Conservation (phyloP, 2,113 vertebrate species). For the Coptodon rendalli region DNA sequence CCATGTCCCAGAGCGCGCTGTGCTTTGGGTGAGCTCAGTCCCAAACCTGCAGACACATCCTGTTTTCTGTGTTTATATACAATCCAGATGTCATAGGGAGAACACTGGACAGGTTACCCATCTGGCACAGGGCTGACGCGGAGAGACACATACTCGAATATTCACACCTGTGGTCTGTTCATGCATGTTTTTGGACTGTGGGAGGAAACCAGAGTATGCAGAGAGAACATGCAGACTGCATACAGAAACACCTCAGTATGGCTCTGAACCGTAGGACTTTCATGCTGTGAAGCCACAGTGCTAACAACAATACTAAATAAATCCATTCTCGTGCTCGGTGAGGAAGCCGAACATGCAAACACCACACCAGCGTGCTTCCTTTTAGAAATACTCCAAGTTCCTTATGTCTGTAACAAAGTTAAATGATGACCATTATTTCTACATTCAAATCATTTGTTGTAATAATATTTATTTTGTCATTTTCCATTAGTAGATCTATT, state of each 20-base stretch:
- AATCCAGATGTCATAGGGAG: background rate
- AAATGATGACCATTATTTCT: background rate
- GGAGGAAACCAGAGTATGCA: background rate
- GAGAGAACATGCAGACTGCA: background rate
- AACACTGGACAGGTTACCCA: background rate
- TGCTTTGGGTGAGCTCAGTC: background rate
- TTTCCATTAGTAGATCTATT: background rate
- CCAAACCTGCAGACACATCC: background rate
- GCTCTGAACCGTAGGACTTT: background rate
- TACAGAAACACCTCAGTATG: background rate
- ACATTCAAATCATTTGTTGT: background rate
- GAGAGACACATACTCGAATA: background rate
- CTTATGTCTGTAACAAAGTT: background rate
- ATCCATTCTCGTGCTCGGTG: background rate
- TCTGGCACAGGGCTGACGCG: background rate
- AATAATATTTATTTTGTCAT: background rate
- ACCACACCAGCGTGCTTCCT: background rate
- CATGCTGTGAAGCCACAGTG: background rate
- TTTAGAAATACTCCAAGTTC: background rate
- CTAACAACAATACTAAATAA: background rate
- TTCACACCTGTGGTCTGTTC: background rate
- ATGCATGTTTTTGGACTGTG: background rate
- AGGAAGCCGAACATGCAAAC: background rate
- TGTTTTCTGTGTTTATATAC: background rate
- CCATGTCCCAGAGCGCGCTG: background rate